Evolutionary conservation across 2,888 invertebrate species (phyloP), one percentile per base, ranked within the genome.

Genomic region (Brassicogethes aeneus): DNA sequence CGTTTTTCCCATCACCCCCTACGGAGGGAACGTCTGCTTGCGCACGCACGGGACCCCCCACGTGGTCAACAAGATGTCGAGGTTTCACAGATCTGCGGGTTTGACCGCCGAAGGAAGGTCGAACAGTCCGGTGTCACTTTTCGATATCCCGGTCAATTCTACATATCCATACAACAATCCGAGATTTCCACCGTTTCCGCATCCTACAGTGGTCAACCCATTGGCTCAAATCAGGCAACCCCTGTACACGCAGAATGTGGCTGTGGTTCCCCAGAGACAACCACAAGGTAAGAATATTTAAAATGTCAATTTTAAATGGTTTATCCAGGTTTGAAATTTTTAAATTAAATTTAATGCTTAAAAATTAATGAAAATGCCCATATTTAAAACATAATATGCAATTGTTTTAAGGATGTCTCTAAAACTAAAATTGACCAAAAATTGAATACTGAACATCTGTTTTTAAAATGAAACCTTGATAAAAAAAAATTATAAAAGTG

Each of bases 1-100:
- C 69, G 85, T 99, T 49, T 99, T 96, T 71, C 93, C 97, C 7
- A 79, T 99, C 36, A 92, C 92, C 12, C 91, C 97, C 13, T 99
- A 97, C 66, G 96, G 96, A 51, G 95, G 97, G 37, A 76, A 84
- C 40, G 81, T 90, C 48, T 90, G 87, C 42, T 85, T 91, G 40
- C 78, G 97, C 50, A 99, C 97, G 1, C 97, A 97, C 71, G 86
- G 89, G n/a, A 85, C 88, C 43, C 80, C 89, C 44, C 85, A 92
- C 61, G 91, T 95, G 50, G 94, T 94, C 45, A 95, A 97, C 71
- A 80, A 92, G 52, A 76, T 93, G 62, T 94, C 94, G 49, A 79
- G 65, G 17, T 99, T 95, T 75, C 95, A 96, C 66, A 82, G 93
- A 59, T 94, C 94, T 52, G 96, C 97, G 44, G 97, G 97, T 10